These are phyloP conservation scores for Squalus acanthias DNA, from an alignment of 2,797 vertebrate species.

Conservation along the genomic window DNA sequence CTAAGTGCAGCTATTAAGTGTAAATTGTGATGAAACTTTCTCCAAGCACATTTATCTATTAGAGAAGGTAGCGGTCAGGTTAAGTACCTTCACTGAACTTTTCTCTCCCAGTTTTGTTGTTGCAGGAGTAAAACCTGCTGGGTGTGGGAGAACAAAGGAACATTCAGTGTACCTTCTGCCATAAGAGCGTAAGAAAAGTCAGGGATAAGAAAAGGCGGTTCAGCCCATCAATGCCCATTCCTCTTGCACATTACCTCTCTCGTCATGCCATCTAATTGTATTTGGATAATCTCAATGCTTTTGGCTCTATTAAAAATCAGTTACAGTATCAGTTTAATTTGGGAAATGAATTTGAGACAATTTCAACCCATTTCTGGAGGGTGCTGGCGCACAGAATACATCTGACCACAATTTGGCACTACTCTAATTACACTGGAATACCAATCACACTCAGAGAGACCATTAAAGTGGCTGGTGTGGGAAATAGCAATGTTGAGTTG, in stretches of 20 bases:
- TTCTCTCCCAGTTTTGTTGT: neutral
- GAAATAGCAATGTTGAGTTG: neutral
- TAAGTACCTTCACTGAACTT: neutral
- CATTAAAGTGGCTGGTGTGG: neutral
- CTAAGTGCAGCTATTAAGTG: neutral
- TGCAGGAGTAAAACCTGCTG: neutral
- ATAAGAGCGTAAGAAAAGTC: no score
- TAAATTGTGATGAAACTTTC: neutral
- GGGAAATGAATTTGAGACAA: neutral
- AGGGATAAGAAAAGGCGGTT: neutral
- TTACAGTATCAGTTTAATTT: neutral
- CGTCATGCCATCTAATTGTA: neutral
- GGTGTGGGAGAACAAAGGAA: neutral
- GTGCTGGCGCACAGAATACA: neutral
- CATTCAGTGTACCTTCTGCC: neutral
- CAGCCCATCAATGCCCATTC: neutral
- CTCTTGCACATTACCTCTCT: neutral
- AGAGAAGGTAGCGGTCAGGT: neutral
- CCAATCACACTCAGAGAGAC: neutral
- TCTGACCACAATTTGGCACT: neutral
- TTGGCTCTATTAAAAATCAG: neutral
- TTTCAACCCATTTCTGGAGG: neutral
- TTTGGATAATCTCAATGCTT: neutral
- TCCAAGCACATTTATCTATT: neutral
- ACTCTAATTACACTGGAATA: neutral